These are phyloP conservation scores for Tragelaphus imberbis DNA, from an alignment of 2,113 vertebrate genomes.

Conservation along the genomic window DNA sequence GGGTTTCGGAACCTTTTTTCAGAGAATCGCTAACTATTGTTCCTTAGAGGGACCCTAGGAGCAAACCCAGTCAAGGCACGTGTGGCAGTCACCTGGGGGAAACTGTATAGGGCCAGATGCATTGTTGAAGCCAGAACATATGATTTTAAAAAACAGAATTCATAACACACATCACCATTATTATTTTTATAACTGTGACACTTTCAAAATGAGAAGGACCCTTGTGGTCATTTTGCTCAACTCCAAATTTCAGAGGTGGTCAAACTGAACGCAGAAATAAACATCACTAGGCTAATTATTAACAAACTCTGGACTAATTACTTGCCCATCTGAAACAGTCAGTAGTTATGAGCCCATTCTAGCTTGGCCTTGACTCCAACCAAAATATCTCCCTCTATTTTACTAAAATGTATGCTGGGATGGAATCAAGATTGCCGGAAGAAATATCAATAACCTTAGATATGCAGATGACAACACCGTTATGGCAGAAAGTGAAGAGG, in stretches of 20 bases:
- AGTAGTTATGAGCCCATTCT: not conserved
- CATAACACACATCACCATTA: not conserved
- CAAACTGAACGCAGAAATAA: not conserved
- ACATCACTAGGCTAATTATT: not conserved
- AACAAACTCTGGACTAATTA: not conserved
- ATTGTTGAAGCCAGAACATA: not conserved
- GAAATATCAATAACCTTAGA: too few relatives aligned
- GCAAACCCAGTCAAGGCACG: not conserved
- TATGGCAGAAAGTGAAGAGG: too few relatives aligned
- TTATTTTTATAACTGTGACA: not conserved
- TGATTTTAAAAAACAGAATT: not conserved
- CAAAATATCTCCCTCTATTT: not conserved
- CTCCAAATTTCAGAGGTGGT: not conserved
- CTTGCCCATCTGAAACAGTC: not conserved
- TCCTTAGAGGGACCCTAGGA: not conserved
- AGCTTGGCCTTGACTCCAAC: not conserved
- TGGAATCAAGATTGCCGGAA: too few relatives aligned
- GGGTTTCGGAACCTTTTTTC: not conserved
- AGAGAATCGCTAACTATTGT: not conserved
- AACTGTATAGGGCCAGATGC: not conserved
- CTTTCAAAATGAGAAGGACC: not conserved
- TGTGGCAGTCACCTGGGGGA: not conserved
- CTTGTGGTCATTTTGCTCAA: not conserved
- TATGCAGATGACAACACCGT: too few relatives aligned
- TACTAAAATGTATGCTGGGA: rapidly evolving